Evolutionary conservation across 1,140 invertebrate species (phyloP).

Genomic region (Panonychus citri): DNA sequence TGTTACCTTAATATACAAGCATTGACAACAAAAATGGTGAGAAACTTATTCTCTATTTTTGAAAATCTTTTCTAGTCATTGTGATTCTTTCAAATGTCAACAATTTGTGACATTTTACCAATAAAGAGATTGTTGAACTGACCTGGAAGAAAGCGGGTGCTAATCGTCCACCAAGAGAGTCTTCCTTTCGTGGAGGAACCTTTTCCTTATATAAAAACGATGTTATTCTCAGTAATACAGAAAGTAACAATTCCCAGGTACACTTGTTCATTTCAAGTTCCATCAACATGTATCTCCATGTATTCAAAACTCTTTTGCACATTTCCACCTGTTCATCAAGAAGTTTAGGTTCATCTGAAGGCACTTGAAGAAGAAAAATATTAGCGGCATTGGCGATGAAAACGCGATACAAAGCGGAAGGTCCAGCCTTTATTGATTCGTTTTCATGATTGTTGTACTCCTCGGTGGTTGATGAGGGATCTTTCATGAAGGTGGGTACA

Average conservation of each 20-base stretch:
- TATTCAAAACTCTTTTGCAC: conserved; percentile 84
- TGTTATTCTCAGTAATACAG: conserved; percentile 74
- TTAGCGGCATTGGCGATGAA: conserved; percentile 88
- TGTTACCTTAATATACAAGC: too few relatives aligned
- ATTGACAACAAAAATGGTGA: too few relatives aligned
- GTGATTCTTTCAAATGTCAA: not conserved
- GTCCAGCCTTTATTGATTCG: conserved; percentile 20
- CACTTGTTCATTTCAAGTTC: conserved; percentile 70
- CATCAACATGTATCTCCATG: conserved; percentile 92
- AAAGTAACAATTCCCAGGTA: conserved; percentile 69
- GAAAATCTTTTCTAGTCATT: too few relatives aligned
- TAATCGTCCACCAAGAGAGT: conserved; percentile 51
- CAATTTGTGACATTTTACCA: not conserved
- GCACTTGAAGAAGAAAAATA: conserved; percentile 57
- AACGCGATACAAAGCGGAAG: conserved; percentile 64
- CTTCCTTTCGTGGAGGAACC: conserved; percentile 43
- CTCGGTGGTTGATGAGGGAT: conserved; percentile 3
- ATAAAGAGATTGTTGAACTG: conserved; percentile 3
- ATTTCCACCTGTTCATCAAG: conserved; percentile 71
- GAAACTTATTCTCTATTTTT: too few relatives aligned
- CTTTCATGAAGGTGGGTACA: conserved; percentile 13
- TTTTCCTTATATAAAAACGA: conserved; percentile 58
- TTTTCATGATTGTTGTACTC: conserved; percentile 6
- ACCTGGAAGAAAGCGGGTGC: conserved; percentile 65
- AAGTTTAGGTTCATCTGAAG: conserved; percentile 26